phyloP scores from a whole-genome alignment of 2,888 invertebrate species.

The Busseola fusca region DNA sequence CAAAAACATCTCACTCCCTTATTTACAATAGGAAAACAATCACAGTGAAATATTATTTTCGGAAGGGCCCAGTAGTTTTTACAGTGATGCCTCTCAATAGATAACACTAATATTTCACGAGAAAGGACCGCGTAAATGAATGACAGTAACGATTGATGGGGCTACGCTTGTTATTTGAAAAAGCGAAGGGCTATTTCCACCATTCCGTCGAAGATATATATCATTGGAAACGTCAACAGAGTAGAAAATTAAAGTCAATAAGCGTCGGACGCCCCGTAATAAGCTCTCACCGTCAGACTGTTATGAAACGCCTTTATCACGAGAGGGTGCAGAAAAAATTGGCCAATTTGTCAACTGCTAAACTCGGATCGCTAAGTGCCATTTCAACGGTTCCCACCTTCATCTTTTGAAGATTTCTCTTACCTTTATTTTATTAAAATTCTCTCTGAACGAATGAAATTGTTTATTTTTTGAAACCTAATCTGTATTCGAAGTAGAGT shows the following conservation, averaged over 20 bases:
- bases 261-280: slow-evolving; percentile 78
- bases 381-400: slow-evolving; percentile 80
- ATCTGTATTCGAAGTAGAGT: slow-evolving; percentile 60
- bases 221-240: slow-evolving; percentile 87
- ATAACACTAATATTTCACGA: slow-evolving; percentile 86
- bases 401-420: slow-evolving; percentile 69
- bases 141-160: slow-evolving; percentile 86
- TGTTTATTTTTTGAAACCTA: slow-evolving; percentile 57
- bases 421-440: slow-evolving; percentile 72
- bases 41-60: slow-evolving; percentile 84
- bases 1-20: slow-evolving; percentile 78
- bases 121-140: slow-evolving; percentile 84
- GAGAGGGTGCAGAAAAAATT: slow-evolving; percentile 77
- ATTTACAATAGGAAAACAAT: slow-evolving; percentile 88
- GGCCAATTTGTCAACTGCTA: slow-evolving; percentile 85
- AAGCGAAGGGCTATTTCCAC: slow-evolving; percentile 86
- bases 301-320: slow-evolving; percentile 81
- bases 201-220: slow-evolving; percentile 83
- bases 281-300: slow-evolving; percentile 76
- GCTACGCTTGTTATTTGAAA: slow-evolving; percentile 87
- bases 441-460: slow-evolving; percentile 53
- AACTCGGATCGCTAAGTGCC: slow-evolving; percentile 78
- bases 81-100: slow-evolving; percentile 82
- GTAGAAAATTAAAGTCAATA: slow-evolving; percentile 89
- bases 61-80: slow-evolving; percentile 81